Conservation (phyloP, 2,797 vertebrate species). For the Rhodeus uyekii region DNA sequence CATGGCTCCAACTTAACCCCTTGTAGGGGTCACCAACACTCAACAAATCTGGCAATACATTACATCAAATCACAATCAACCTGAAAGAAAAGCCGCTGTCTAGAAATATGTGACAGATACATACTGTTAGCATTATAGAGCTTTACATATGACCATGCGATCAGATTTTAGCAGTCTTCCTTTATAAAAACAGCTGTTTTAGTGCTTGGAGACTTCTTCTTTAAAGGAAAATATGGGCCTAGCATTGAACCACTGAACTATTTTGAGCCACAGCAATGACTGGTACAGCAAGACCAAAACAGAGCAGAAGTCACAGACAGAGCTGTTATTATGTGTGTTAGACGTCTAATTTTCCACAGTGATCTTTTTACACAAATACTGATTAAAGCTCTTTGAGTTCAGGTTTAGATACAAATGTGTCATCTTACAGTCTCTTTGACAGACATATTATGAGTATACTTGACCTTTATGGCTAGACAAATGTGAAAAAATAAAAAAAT, state of each 20-base stretch:
- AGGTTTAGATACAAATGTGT: conserved; percentile 12
- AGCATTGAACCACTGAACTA: conserved; percentile 30
- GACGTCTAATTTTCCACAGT: conserved; percentile 35
- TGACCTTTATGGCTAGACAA: neutral
- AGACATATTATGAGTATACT: neutral
- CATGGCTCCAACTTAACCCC: conserved; percentile 75
- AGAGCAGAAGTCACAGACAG: conserved; percentile 28
- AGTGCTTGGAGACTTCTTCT: neutral
- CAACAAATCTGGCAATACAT: conserved; percentile 54
- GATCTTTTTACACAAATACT: conserved; percentile 52
- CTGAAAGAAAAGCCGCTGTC: neutral
- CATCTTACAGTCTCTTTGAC: neutral
- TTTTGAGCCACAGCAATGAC: conserved; percentile 31
- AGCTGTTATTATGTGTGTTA: conserved; percentile 55
- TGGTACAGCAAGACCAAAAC: conserved; percentile 2
- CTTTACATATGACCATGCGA: conserved; percentile 1
- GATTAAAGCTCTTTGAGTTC: conserved; percentile 56
- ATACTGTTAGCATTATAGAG: neutral
- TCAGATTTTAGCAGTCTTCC: conserved; percentile 2
- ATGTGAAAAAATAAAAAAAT: neutral
- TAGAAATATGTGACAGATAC: neutral
- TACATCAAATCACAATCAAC: neutral
- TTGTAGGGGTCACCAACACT: conserved; percentile 64
- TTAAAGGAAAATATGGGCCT: conserved; percentile 33
- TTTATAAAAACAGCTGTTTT: neutral